Base-by-base conservation (phyloP, 2,888 invertebrate genomes). In the Drosophila borborema region DNA sequence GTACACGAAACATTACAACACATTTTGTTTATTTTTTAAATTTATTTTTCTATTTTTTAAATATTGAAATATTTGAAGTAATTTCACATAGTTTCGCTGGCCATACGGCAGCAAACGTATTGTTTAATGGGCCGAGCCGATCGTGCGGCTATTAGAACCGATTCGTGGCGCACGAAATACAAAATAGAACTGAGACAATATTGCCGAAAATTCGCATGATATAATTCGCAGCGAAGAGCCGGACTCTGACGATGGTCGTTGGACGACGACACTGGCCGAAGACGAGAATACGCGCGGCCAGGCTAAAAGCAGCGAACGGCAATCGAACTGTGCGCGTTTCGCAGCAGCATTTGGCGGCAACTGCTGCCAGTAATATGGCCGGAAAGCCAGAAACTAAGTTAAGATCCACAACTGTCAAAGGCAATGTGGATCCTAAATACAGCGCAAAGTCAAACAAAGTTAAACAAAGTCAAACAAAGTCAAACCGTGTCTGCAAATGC, bases 111-210 rank as follows among this genome's bases (percentile, higher is more conserved):
- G 56, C 45, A 23, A 10, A 5, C 16, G 38, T 6, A 1, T 48
- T 45, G 53, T 45, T 46, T 14, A 45, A 53, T 49, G 20, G 12
- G 1, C 14, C 31, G 31, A 51, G 23, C 54, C 38, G 74, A 76
- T 71, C 62, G 59, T 43, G 62, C 49, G 55, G 9, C 38, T 46
- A 14, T 41, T 34, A 10, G 23, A 64, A 51, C 41, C 81, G 78
- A 80, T 73, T 78, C 72, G 80, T 66, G 73, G 49, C 69, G 75
- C 70, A 73, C 82, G 81, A 68, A 77, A 56, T 66, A 65, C 90
- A 64, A 80, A 87, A 68, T 70, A 64, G 75, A 87, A 86, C 86
- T 86, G 88, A 80, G 60, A 60, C 63, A 55, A 66, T 46, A 60
- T 45, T 38, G 67, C 45, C 61, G 67, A 70, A 69, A 59, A 58